These are phyloP conservation scores for Sibirionetta formosa DNA, from an alignment of 2,797 vertebrate genomes.

Conservation along the genomic window DNA sequence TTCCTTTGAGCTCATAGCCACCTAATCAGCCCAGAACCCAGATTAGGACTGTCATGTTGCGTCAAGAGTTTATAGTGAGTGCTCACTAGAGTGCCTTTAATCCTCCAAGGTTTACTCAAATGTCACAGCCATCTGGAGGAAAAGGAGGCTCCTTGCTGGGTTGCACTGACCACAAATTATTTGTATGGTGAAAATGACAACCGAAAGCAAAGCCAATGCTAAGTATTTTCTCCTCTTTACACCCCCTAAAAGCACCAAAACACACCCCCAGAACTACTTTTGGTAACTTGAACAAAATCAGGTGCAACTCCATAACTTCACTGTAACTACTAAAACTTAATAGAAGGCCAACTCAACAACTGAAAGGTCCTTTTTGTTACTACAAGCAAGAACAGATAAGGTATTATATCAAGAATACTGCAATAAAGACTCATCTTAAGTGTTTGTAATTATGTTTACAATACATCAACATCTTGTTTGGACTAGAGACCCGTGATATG, in stretches of 20 bases:
- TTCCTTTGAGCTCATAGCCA: slow-evolving; percentile 52
- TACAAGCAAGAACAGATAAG: background rate
- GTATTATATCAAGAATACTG: background rate
- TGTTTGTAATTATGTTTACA: background rate
- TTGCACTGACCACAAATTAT: slow-evolving; percentile 80
- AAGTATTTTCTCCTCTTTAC: slow-evolving; percentile 65
- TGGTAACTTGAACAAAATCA: background rate
- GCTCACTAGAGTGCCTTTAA: slow-evolving; percentile 83
- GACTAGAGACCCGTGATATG: background rate
- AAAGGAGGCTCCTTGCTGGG: slow-evolving; percentile 80
- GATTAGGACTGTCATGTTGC: slow-evolving; percentile 85
- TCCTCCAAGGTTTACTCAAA: slow-evolving; percentile 85
- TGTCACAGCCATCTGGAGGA: slow-evolving; percentile 86
- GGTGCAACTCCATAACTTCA: background rate
- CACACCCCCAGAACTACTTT: background rate
- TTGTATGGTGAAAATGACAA: slow-evolving; percentile 71
- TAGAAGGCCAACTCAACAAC: background rate
- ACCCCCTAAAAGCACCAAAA: background rate
- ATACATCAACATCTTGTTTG: background rate
- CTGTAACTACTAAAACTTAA: background rate
- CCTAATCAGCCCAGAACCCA: slow-evolving; percentile 75
- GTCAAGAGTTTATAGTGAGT: slow-evolving; percentile 80
- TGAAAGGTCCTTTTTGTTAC: background rate
- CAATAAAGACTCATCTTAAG: background rate
- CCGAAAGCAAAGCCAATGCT: slow-evolving; percentile 58